These are phyloP conservation scores for Himalopsyche kuldschensis DNA, from an alignment of 2,888 invertebrate species.

Conservation along the genomic window DNA sequence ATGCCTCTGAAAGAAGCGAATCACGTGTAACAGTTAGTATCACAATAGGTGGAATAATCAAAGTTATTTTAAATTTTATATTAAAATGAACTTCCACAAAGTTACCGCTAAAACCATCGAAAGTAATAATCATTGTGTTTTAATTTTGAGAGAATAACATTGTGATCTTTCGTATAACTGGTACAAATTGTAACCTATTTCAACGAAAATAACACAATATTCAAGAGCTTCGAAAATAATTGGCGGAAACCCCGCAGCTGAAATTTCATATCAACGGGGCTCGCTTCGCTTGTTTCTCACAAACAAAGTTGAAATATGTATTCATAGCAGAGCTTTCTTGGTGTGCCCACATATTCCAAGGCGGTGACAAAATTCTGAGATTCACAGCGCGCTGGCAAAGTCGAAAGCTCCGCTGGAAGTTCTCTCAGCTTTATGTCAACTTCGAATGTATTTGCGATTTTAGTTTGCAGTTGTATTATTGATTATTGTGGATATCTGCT, in stretches of 20 bases:
- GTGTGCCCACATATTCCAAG: not conserved
- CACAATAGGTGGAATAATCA: no score
- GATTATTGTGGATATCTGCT: not conserved
- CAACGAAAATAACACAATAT: not conserved
- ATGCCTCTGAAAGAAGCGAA: no score
- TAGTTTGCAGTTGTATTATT: not conserved
- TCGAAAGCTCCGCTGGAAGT: not conserved
- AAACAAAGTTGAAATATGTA: not conserved
- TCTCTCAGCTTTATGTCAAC: not conserved
- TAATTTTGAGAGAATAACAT: no score
- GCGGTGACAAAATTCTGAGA: not conserved
- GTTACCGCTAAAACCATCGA: no score
- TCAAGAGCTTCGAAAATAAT: slow-evolving; percentile 29
- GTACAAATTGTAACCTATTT: not conserved
- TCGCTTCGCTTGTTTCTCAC: not conserved
- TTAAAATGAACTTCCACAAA: no score
- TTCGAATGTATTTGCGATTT: not conserved
- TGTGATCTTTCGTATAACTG: no score
- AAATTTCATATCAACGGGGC: slow-evolving; percentile 25
- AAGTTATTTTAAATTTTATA: no score
- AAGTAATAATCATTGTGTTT: no score
- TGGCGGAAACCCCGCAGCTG: slow-evolving; percentile 19
- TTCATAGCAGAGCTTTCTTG: not conserved
- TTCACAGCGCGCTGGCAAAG: not conserved
- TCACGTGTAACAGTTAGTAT: no score